Conservation (phyloP, 2,888 invertebrate genomes). For the Drosophila acutilabella region DNA sequence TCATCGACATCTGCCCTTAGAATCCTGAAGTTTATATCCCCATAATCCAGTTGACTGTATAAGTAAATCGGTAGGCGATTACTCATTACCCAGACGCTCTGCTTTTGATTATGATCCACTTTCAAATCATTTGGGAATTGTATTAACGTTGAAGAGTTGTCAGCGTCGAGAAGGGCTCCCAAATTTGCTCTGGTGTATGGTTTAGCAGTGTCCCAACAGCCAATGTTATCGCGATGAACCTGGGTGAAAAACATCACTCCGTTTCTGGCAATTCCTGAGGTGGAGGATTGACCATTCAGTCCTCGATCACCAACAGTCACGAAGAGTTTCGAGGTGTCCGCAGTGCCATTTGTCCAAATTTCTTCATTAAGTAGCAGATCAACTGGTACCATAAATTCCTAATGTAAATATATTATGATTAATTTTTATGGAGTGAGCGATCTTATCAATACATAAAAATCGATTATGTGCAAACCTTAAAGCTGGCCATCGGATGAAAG, state of each 20-base stretch:
- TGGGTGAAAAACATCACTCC: conserved; percentile 92
- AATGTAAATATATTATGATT: background rate
- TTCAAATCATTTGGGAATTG: conserved; percentile 93
- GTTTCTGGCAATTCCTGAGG: conserved; percentile 89
- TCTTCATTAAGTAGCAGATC: conserved; percentile 88
- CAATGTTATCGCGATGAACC: conserved; percentile 90
- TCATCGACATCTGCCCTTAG: conserved; percentile 88
- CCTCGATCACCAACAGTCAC: conserved; percentile 86
- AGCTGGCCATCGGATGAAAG: conserved; percentile 93
- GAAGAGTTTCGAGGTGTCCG: conserved; percentile 80
- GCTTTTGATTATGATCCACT: conserved; percentile 88
- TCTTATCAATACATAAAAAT: no score
- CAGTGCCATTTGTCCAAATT: conserved; percentile 83
- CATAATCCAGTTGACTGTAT: conserved; percentile 87
- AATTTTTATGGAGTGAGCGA: no score
- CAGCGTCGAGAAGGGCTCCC: conserved; percentile 81
- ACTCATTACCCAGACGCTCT: conserved; percentile 91
- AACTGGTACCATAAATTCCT: conserved; percentile 90
- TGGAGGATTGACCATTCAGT: conserved; percentile 89
- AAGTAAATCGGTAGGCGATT: conserved; percentile 91
- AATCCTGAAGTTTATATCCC: conserved; percentile 91
- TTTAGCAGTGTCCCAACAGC: conserved; percentile 92
- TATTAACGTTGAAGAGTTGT: conserved; percentile 86
- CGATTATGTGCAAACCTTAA: conserved; percentile 84
- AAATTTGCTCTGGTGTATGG: conserved; percentile 88